These are phyloP conservation scores for Acromyrmex echinatior DNA, from an alignment of 1,140 invertebrate species.

Conservation along the genomic window DNA sequence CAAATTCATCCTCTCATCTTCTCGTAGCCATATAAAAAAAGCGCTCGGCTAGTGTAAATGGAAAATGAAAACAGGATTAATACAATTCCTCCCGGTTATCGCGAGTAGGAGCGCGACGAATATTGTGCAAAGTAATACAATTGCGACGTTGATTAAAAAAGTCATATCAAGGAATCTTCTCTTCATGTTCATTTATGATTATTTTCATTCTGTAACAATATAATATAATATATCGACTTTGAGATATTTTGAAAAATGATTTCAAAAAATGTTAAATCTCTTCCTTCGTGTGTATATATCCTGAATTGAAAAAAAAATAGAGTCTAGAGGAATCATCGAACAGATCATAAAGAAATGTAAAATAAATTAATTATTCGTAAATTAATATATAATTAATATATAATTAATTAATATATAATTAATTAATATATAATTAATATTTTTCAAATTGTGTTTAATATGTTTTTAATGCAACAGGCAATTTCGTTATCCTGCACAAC, in stretches of 20 bases:
- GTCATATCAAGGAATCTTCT: neutral
- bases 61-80: constrained; percentile 66
- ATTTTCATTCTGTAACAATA: neutral
- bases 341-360: neutral
- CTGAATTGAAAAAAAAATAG: neutral
- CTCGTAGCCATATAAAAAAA: constrained; percentile 68
- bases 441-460: constrained; percentile 2
- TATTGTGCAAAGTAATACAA: constrained; percentile 72
- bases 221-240: neutral
- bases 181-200: neutral
- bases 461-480: neutral
- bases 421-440: neutral
- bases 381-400: too few species aligned
- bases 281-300: neutral
- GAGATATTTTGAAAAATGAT: neutral
- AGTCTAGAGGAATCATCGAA: neutral
- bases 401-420: too few species aligned
- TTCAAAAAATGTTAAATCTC: neutral
- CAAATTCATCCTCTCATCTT: constrained; percentile 57
- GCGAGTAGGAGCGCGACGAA: constrained; percentile 56
- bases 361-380: too few species aligned
- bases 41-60: constrained; percentile 57
- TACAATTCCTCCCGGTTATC: constrained; percentile 61
- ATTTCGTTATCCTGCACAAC: constrained; percentile 69
- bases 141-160: constrained; percentile 11